Conservation (phyloP, 2,888 invertebrate species). For the Amitus sp. region DNA sequence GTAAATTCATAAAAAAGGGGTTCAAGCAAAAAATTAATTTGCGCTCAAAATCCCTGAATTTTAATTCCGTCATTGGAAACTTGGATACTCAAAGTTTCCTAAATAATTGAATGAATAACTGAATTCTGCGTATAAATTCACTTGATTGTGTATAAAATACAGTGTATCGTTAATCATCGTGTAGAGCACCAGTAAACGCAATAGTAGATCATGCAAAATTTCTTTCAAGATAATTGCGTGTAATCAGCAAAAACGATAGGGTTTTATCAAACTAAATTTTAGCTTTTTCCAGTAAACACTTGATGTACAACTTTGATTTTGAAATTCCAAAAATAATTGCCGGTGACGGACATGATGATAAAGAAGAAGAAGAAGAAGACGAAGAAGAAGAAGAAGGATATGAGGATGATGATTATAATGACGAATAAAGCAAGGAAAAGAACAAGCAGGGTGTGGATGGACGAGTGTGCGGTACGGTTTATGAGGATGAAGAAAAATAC, state of each 20-base stretch:
- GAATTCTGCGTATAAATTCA: not conserved
- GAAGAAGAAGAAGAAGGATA: constrained; percentile 16
- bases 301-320: constrained; percentile 32
- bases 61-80: too few species aligned
- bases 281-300: constrained; percentile 19
- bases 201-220: not conserved
- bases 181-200: not conserved
- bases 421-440: constrained; percentile 29
- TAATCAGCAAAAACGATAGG: not conserved
- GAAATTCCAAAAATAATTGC: constrained; percentile 57
- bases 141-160: not conserved
- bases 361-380: constrained; percentile 15
- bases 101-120: too few species aligned
- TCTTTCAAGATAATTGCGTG: not conserved
- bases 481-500: constrained; percentile 10
- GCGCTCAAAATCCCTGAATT: too few species aligned
- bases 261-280: not conserved
- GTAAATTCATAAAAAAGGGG: too few species aligned
- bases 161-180: too few species aligned
- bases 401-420: constrained; percentile 25
- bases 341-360: constrained; percentile 49
- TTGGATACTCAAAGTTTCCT: too few species aligned
- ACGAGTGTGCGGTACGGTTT: constrained; percentile 6
- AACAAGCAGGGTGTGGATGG: constrained; percentile 9
- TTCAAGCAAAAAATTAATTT: too few species aligned